These are phyloP conservation scores for Dipodomys stephensi DNA, from an alignment of 2,113 vertebrate species.

Conservation along the genomic window DNA sequence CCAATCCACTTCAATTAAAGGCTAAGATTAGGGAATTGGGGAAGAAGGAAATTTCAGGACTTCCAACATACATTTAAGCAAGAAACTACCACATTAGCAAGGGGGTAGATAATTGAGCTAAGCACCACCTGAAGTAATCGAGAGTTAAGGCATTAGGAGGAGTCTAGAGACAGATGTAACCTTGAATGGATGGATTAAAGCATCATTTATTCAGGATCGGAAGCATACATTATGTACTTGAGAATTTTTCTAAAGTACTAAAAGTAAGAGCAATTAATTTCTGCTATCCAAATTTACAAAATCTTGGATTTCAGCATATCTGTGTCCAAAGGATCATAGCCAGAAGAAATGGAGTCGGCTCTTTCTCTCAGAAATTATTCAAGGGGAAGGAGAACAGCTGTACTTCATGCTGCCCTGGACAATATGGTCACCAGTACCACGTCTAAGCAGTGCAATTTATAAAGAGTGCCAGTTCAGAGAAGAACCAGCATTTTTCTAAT, in stretches of 20 bases:
- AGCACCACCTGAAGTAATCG: neutral
- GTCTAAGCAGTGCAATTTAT: slow-evolving; percentile 40
- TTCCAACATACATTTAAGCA: neutral
- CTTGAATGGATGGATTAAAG: slow-evolving; percentile 48
- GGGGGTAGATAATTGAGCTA: neutral
- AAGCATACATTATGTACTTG: slow-evolving; percentile 63
- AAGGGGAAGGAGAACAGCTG: slow-evolving; percentile 76
- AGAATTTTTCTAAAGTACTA: slow-evolving; percentile 74
- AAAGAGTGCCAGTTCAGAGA: slow-evolving; percentile 23
- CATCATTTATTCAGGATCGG: slow-evolving; percentile 58
- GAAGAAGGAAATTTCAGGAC: neutral
- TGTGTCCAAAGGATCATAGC: slow-evolving; percentile 72
- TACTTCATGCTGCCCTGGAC: slow-evolving; percentile 56
- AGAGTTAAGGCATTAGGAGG: neutral
- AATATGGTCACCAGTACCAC: neutral
- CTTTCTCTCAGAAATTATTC: slow-evolving; percentile 78
- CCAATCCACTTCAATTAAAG: neutral
- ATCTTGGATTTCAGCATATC: slow-evolving; percentile 77
- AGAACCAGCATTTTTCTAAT: neutral
- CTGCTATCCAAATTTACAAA: slow-evolving; percentile 62
- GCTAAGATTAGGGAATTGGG: neutral
- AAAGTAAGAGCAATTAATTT: slow-evolving; percentile 78
- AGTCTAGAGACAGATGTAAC: slow-evolving; percentile 65
- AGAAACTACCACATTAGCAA: neutral
- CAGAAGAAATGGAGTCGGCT: slow-evolving; percentile 78